Base-by-base conservation (phyloP, 2,888 invertebrate species). In the Cyclophora punctaria region DNA sequence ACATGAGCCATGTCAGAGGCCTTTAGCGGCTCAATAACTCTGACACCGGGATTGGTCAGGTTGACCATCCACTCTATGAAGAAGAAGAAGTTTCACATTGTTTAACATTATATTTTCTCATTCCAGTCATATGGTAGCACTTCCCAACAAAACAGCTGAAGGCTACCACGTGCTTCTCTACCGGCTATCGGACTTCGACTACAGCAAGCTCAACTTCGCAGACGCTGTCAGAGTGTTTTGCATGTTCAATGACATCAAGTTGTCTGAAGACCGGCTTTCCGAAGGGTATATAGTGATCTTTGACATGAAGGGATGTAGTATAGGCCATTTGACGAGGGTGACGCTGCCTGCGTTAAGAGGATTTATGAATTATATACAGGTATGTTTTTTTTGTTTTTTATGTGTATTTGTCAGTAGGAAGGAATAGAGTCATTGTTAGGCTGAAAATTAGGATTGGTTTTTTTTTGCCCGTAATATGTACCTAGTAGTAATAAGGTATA, bases 361-460 rank as follows among this genome's bases (percentile, higher is more conserved):
- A 2, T 92, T 92, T 67, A 92, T 93, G 91, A 74, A 88, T 56
- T 92, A 92, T 67, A 92, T 92, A 60, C 93, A 93, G 89, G 92
- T 92, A 65, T 54, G 67, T 71, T 45, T 20, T 20, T 20, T 20
- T 1, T 20, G 1, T 20, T 20, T 20, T 20, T 20, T 20, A n/a
- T 20, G 20, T 20, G 20, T 20, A 20, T 20, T 20, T 20, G 1
- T 20, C 20, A 1, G 1, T 20, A 20, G 20, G 20, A 20, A 20
- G 20, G 20, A 20, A 20, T 20, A 20, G 20, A 20, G 20, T 1
- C 20, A 20, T 20, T 20, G 1, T 20, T 20, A 20, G 20, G 20
- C 20, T 20, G 20, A 20, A 20, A 20, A 20, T 20, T 20, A 20
- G 20, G 20, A 20, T 20, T 20, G 20, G 20, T 1, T 20, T 20